Base-by-base conservation (phyloP, 2,888 invertebrate genomes). In the Aplocera efformata region DNA sequence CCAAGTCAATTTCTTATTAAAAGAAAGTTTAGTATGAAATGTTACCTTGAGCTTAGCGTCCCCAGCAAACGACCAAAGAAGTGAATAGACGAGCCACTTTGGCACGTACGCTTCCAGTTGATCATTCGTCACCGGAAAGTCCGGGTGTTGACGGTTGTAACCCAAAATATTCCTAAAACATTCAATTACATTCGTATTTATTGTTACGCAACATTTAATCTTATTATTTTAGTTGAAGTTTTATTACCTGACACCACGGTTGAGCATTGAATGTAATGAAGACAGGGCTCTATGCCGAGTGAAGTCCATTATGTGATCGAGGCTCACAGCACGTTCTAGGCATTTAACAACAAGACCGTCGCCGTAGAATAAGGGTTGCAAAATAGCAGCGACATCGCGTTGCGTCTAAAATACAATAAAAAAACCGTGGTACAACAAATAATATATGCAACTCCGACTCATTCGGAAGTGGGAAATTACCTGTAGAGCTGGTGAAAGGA, bases 301-400 rank as follows among this genome's bases (percentile, higher is more conserved):
- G 75, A 99, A 99, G 88, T 99, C 99, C 99, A 99, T 99, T 32
- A 99, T 96, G 71, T 99, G 99, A 69, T 99, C 99, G 65, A 97
- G 95, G 17, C 92, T 92, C 74, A 93, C 93, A 1, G 98, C 96
- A 68, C 95, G 97, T 69, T 99, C 98, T 50, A 99, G 82, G 63
- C 97, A 96, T 57, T 95, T 93, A 25, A 96, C 95, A 3, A 99
- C 97, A 27, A 99, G 90, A 10, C 98, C 98, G 75, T 98, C 98
- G 1, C 96, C 94, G 8, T 94, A 92, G 77, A 99, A 96, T 77
- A 94, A 94, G 0, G 96, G 94, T 61, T 94, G 94, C 32, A 99
- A 85, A 47, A 97, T 92, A 49, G 92, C 89, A 0, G 96, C 96
- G 46, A 97, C 96, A 69, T 98, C 97, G 23, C 95, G 91, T 79